Base-by-base conservation (phyloP, 2,113 vertebrate genomes). In the Lasiurus cinereus region DNA sequence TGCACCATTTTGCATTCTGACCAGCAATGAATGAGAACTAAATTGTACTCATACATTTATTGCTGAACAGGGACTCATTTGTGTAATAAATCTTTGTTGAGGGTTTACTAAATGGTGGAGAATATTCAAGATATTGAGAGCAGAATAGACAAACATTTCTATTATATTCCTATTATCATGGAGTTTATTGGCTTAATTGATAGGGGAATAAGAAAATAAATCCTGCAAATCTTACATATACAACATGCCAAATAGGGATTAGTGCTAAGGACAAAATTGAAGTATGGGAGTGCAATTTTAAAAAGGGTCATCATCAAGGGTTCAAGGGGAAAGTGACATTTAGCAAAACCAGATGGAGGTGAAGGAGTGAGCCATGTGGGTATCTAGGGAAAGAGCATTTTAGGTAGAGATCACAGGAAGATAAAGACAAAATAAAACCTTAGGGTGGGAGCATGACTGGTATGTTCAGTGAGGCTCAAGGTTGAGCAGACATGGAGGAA, bases 11-110 rank as follows among this genome's bases (percentile, higher is more conserved):
- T 50, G 84, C 16, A 74, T 80, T 72, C 46, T 36, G 27, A 16
- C 36, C 29, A 90, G n/a, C 36, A 88, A 11, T 54, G 43, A 77
- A 24, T 39, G 39, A 87, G 43, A 56, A 29, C 31, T 52, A 36
- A 56, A 39, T 22, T 22, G 10, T 83, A 29, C 15, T 88, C 22
- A 31, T 46, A 48, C 21, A 11, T 77, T 69, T 77, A 66, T 21
- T 80, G 59, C 59, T 92, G 59, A 87, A 79, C 36, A 77, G 76
- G 18, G 79, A 77, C 31, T 87, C 48, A n/a, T 89, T 88, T 92
- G 39, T 87, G 33, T 59, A 70, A 50, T 91, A 92, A 36, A 48
- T 79, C 77, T 39, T 86, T 66, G 33, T 90, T 69, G 27, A 94
- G 50, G 19, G 13, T 54, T 90, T 62, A 67, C 50, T 94, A 76